These are phyloP conservation scores for Hyaena hyaena DNA, from an alignment of 2,113 vertebrate genomes.

Conservation along the genomic window DNA sequence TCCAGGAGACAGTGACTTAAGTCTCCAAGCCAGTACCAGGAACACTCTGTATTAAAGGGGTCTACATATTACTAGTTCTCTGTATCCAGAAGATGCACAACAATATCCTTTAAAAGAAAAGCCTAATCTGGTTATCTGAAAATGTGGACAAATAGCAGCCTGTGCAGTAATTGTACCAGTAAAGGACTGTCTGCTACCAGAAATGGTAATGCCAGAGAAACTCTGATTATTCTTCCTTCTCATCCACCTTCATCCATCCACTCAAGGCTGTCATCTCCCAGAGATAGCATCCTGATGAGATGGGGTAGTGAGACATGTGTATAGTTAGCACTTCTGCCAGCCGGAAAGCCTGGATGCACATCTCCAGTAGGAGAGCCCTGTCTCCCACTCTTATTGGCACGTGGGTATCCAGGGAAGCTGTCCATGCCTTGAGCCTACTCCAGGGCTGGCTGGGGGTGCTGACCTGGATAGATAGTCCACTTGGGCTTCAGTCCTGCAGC, in stretches of 20 bases:
- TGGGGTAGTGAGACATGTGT: background rate
- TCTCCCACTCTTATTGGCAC: background rate
- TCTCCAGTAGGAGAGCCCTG: background rate
- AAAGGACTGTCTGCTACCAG: background rate
- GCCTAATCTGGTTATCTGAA: background rate
- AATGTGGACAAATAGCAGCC: background rate
- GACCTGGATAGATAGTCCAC: background rate
- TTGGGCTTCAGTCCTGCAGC: background rate
- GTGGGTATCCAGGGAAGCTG: background rate
- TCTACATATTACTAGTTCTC: background rate
- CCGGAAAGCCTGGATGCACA: background rate
- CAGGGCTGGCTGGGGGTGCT: background rate
- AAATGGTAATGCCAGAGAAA: background rate
- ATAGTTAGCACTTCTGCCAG: background rate
- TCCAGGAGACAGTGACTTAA: background rate
- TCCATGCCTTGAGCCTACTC: background rate
- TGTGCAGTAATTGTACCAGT: background rate
- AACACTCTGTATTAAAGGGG: background rate
- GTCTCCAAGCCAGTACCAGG: background rate
- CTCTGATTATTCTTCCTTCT: background rate
- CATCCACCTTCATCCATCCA: background rate
- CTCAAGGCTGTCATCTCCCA: background rate
- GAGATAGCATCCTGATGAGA: conserved; percentile 26
- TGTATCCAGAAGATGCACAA: background rate
- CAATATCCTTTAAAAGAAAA: background rate